Evolutionary conservation across 2,797 vertebrate genomes (phyloP).

Genomic region (Rhinoraja longicauda): DNA sequence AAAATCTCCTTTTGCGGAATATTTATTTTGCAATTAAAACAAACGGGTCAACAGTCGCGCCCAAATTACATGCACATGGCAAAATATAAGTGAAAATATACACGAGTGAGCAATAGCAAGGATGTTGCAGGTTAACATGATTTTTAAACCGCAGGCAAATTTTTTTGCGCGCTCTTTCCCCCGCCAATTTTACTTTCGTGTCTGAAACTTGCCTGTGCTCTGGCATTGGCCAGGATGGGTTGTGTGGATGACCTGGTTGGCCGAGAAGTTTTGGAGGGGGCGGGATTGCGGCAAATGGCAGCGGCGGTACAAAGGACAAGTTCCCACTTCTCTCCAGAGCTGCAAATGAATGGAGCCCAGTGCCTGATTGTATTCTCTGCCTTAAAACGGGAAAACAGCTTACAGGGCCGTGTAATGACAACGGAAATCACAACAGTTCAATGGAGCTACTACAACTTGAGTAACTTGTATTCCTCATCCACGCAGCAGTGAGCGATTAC

Average conservation of each 20-base stretch:
- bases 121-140: neutral
- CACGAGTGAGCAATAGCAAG: neutral
- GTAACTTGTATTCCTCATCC: neutral
- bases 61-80: too few relatives aligned
- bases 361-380: neutral
- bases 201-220: neutral
- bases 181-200: neutral
- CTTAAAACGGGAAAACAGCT: too few relatives aligned
- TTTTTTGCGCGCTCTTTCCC: slow-evolving; percentile 35
- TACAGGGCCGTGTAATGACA: neutral
- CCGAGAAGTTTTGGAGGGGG: neutral
- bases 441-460: neutral
- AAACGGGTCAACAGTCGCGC: too few relatives aligned
- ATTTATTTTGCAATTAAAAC: neutral
- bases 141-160: neutral
- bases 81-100: neutral
- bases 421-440: neutral
- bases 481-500: neutral
- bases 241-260: neutral
- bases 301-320: neutral
- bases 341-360: neutral
- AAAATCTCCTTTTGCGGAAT: neutral
- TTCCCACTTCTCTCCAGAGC: neutral
- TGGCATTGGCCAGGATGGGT: neutral
- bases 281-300: neutral